Conservation (phyloP, 1,140 invertebrate species). For the Calephelis nemesis region DNA sequence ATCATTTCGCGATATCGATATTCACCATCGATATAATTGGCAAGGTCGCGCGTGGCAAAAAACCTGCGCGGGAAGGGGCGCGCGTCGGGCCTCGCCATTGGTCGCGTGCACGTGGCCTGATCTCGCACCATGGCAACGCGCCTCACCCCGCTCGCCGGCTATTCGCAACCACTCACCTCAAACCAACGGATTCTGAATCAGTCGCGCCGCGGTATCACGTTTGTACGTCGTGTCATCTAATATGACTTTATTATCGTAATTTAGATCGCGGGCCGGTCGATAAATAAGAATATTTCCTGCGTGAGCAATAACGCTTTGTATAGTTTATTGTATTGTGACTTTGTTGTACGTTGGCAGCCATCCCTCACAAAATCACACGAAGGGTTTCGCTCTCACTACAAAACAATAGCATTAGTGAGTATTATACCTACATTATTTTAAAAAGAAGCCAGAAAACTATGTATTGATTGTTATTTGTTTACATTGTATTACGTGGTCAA, state of each 20-base stretch:
- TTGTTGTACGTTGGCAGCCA: constrained; percentile 1
- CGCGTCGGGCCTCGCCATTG: constrained; percentile 47
- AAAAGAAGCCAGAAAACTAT: constrained; percentile 11
- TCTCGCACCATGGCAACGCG: constrained; percentile 74
- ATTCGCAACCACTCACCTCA: constrained; percentile 32
- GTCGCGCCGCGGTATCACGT: constrained; percentile 46
- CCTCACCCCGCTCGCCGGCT: constrained; percentile 39
- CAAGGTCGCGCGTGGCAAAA: constrained; percentile 27
- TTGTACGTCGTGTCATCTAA: constrained; percentile 28
- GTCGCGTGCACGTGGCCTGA: constrained; percentile 72
- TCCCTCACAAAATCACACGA: background rate
- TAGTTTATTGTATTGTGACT: background rate
- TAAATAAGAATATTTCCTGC: constrained; percentile 38
- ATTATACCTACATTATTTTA: constrained; percentile 13
- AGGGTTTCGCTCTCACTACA: constrained; percentile 8
- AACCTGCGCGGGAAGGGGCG: constrained; percentile 26
- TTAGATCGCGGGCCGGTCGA: constrained; percentile 50
- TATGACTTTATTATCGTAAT: constrained; percentile 22
- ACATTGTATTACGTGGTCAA: background rate
- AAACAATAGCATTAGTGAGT: constrained; percentile 3
- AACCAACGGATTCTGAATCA: constrained; percentile 25
- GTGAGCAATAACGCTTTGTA: constrained; percentile 12
- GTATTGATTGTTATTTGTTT: background rate
- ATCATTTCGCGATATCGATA: constrained; percentile 7
- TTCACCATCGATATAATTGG: constrained; percentile 3